phyloP scores from a whole-genome alignment of 2,888 invertebrate genomes.

The Hermaeophaga mercurialis region DNA sequence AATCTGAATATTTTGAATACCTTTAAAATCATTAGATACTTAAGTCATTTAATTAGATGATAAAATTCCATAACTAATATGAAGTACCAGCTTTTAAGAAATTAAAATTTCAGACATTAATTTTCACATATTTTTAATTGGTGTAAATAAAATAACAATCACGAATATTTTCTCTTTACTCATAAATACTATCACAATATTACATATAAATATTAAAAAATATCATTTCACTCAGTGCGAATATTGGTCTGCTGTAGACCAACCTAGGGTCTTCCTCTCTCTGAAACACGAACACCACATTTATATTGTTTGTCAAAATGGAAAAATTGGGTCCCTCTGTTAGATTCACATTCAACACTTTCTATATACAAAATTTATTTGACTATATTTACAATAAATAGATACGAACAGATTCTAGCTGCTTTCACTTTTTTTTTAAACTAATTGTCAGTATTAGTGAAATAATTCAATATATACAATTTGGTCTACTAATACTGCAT shows the following conservation, averaged over 20 bases:
- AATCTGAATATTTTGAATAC: too few relatives aligned
- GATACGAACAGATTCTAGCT: constrained; percentile 15
- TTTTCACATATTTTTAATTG: too few relatives aligned
- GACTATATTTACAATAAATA: constrained; percentile 28
- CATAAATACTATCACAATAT: constrained; percentile 35
- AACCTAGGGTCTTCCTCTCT: constrained; percentile 27
- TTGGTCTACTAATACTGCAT: too few relatives aligned
- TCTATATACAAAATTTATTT: constrained; percentile 23
- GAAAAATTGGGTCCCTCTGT: constrained; percentile 33
- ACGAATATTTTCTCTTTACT: constrained; percentile 25
- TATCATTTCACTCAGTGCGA: constrained; percentile 33
- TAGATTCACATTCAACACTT: constrained; percentile 31
- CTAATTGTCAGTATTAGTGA: too few relatives aligned
- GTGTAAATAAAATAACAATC: not conserved
- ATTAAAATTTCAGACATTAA: too few relatives aligned
- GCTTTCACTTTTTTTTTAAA: constrained; percentile 5
- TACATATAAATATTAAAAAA: constrained; percentile 33
- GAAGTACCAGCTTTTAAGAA: too few relatives aligned
- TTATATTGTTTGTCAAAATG: constrained; percentile 29
- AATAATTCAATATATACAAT: too few relatives aligned
- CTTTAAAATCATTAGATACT: too few relatives aligned
- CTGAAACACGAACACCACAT: constrained; percentile 27
- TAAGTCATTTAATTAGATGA: too few relatives aligned
- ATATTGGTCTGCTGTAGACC: constrained; percentile 15
- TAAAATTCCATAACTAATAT: too few relatives aligned